Base-by-base conservation (phyloP, 2,113 vertebrate genomes). In the Scalopus aquaticus region DNA sequence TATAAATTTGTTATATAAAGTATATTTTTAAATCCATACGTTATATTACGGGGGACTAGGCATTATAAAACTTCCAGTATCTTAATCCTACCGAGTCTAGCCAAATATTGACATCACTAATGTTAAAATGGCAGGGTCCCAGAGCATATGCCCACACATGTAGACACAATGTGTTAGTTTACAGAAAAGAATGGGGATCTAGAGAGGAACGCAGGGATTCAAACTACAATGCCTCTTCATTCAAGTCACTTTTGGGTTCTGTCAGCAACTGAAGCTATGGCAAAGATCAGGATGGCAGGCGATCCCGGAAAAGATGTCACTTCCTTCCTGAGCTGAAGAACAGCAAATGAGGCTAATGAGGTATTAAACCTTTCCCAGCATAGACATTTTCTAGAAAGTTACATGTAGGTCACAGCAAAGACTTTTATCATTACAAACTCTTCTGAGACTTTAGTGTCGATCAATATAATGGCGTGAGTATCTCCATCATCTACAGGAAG, bases 391-490 rank as follows among this genome's bases (percentile, higher is more conserved):
- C 22, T 24, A 13, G 16, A 24, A 58, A 69, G 51, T 22, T 32
- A 5, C 22, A 80, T 17, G 5, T 22, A 70, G n/a, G 39, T 74
- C 46, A 19, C n/a, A 39, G 5, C 32, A 88, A 51, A 60, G 32
- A 67, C 9, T 13, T 28, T 65, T 2, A 12, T 30, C 32, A 9
- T 37, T 70, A 30, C 5, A 42, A 4, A 46, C 15, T 39, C 51
- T 62, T 46, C 22, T 70, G 8, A 35, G 19, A 60, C 51, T 30
- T 65, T 20, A 24, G 11, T 64, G 8, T 8, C 22, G 13, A 37
- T 28, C 35, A 35, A 9, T 15, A 24, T 6, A 32, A 7, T 42
- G 19, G 1, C 32, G 74, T 1, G 0, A 1, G 1, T 3, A 37
- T 73, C 19, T 37, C 3, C 26, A 26, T 2, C 26, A 20, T 46